Percentiles rank a stretch among this genome's conserved stretches.
Evolutionary conservation across 2,797 vertebrate species (phyloP).

Genomic region (Cephalopachus bancanus): DNA sequence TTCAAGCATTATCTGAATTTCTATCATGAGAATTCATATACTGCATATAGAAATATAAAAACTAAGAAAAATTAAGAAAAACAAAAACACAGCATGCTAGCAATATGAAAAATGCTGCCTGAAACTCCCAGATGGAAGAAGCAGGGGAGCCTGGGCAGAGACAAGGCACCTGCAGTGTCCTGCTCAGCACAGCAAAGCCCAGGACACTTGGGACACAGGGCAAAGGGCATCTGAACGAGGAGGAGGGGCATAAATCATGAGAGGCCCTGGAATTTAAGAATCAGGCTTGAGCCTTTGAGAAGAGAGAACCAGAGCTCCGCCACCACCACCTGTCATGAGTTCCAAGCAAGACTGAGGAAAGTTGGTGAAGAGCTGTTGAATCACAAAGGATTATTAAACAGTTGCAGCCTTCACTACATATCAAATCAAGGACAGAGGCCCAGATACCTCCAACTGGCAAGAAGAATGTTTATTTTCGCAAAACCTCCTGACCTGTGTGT

Average conservation of each 20-base stretch:
- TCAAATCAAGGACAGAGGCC: conserved; percentile 13
- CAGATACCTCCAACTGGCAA: neutral
- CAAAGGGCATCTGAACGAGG: too few relatives aligned
- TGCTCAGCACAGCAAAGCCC: neutral
- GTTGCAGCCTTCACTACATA: neutral
- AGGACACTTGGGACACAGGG: neutral
- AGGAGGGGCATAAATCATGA: neutral
- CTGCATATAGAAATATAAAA: neutral
- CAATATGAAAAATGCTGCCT: fast-evolving
- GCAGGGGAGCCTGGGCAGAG: neutral
- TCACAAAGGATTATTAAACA: neutral
- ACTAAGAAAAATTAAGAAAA: too few relatives aligned
- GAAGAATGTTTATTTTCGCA: neutral
- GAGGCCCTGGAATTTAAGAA: neutral
- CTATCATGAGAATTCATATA: fast-evolving
- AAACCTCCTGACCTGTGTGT: conserved; percentile 53
- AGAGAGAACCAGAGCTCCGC: fast-evolving
- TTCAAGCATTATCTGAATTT: neutral
- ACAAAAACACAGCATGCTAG: fast-evolving
- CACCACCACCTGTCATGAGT: neutral
- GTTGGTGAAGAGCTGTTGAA: neutral
- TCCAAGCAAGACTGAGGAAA: neutral
- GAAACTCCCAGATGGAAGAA: too few relatives aligned
- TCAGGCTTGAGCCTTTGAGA: fast-evolving
- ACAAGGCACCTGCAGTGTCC: fast-evolving